Evolutionary conservation across 2,113 vertebrate genomes (phyloP), one percentile per base, ranked within the genome.

Genomic region (Chlamydotis undulata): DNA sequence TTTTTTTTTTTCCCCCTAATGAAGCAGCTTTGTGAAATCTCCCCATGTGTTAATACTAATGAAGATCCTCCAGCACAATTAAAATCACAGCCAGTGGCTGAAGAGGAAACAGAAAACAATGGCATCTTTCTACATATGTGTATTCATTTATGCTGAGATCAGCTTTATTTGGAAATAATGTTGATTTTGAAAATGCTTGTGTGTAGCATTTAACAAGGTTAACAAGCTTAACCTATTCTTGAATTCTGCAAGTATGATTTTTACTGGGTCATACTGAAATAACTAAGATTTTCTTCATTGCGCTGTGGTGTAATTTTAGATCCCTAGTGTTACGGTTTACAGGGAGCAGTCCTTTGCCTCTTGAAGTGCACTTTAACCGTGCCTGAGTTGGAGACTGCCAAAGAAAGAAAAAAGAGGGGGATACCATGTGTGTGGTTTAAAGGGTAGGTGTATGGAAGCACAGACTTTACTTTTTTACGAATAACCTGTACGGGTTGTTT

Each of bases 61-160:
- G 99, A 99, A 99, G 98, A 99, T 99, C 98, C 98, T 98, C 98
- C 98, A 98, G 98, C 97, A 98, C 98, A 99, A 99, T 99, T 98
- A 99, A 98, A 98, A 99, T 98, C 97, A 88, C 98, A 98, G 98
- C 97, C 98, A 98, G 97, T 97, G 96, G 95, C 98, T 97, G 97
- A 97, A 97, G 88, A 96, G 97, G 97, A 98, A 98, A 98, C 97
- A 97, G 97, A 98, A 98, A 96, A 98, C 98, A 98, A 98, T 98
- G 94, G 94, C 95, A 97, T 98, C 97, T 97, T 98, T 96, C 96
- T 97, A 96, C 88, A 95, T 55, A 96, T 87, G 94, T 93, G 68
- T 96, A 75, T 97, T 96, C 96, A 93, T 78, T 96, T 73, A 89
- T 83, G 91, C 71, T 79, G 86, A 95, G 84, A 95, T 79, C 35